Conservation (phyloP, 2,113 vertebrate genomes). For the Nansenia antarctica region DNA sequence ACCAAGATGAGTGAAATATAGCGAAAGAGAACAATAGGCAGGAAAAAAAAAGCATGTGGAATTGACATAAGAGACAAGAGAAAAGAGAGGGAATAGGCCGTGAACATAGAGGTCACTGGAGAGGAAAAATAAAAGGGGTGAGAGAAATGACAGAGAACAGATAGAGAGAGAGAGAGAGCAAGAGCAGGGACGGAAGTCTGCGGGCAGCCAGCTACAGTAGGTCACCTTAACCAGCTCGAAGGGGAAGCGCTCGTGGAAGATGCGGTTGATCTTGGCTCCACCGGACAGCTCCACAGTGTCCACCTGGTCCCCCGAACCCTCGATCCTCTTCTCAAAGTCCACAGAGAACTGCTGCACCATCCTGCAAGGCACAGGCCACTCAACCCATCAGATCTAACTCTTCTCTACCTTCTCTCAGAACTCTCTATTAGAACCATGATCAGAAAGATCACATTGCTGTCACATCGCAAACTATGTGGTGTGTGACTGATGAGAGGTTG, state of each 20-base stretch:
- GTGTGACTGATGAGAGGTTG: too few species aligned
- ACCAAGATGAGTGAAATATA: background rate
- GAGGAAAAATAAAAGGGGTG: too few species aligned
- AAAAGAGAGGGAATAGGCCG: background rate
- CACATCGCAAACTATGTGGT: too few species aligned
- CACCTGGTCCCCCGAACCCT: slow-evolving; percentile 94
- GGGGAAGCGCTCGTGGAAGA: slow-evolving; percentile 94
- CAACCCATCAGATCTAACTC: too few species aligned
- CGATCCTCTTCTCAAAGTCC: slow-evolving; percentile 95
- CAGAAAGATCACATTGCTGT: too few species aligned
- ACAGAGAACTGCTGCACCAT: slow-evolving; percentile 98
- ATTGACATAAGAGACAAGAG: background rate
- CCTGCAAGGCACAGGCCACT: slow-evolving; percentile 57
- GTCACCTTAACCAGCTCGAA: slow-evolving; percentile 94
- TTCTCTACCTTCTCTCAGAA: too few species aligned
- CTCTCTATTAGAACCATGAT: too few species aligned
- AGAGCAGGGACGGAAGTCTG: background rate
- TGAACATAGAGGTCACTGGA: too few species aligned
- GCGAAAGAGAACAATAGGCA: background rate
- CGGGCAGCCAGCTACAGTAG: background rate
- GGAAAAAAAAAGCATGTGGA: background rate
- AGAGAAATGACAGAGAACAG: too few species aligned
- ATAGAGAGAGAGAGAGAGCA: background rate
- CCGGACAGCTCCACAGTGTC: slow-evolving; percentile 93
- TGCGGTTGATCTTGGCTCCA: slow-evolving; percentile 92